Conservation (phyloP, 2,888 invertebrate genomes). For the Lepidochitona cinerea region DNA sequence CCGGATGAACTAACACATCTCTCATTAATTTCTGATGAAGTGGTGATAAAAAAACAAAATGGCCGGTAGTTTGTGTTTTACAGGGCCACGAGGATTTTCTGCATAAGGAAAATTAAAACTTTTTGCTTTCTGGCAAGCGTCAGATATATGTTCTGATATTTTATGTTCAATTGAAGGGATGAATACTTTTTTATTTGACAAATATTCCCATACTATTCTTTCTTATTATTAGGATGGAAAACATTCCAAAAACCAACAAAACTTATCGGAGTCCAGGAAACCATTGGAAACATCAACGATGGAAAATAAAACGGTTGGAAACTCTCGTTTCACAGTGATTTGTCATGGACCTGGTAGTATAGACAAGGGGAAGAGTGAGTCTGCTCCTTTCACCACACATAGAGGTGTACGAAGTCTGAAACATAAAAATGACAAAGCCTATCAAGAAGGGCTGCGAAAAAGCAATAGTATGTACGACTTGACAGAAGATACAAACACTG, state of each 20-base stretch:
- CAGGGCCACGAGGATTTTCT: too few species aligned
- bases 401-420: constrained; percentile 66
- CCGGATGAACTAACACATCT: too few species aligned
- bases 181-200: too few species aligned
- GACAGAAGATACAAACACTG: constrained; percentile 39
- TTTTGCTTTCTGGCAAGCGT: too few species aligned
- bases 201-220: too few species aligned
- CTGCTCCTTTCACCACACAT: constrained; percentile 52
- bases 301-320: neutral
- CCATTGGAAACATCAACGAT: neutral
- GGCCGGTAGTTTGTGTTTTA: too few species aligned
- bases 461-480: constrained; percentile 67
- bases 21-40: too few species aligned
- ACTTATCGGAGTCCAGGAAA: neutral
- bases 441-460: constrained; percentile 63
- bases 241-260: constrained; percentile 4
- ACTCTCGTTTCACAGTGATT: neutral
- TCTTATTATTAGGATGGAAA: neutral
- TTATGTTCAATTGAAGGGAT: too few species aligned
- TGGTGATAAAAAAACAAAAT: too few species aligned
- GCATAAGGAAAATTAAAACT: too few species aligned
- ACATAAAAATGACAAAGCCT: constrained; percentile 61
- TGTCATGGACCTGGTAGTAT: constrained; percentile 1
- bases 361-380: constrained; percentile 11
- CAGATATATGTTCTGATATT: too few species aligned